These are phyloP conservation scores for Corbicula japonica DNA, from an alignment of 2,888 invertebrate genomes.

Conservation along the genomic window DNA sequence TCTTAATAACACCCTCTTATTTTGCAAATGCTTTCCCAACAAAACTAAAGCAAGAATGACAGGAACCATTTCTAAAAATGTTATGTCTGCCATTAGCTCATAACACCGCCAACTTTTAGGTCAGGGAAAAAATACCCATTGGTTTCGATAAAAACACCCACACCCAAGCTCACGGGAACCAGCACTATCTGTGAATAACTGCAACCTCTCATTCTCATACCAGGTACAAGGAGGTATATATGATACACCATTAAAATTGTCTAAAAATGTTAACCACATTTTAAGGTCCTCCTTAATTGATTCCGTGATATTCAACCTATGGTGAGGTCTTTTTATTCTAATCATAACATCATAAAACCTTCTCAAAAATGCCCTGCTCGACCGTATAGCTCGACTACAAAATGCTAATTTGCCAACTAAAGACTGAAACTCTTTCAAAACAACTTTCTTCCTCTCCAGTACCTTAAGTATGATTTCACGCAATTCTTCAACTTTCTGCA, in stretches of 20 bases:
- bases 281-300: constrained; percentile 6
- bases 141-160: constrained; percentile 2
- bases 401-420: constrained; percentile 23
- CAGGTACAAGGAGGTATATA: not conserved
- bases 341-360: constrained; percentile 29
- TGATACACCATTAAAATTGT: constrained; percentile 17
- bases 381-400: constrained; percentile 14
- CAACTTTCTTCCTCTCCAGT: not conserved
- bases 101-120: no score
- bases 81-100: not conserved
- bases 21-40: not conserved
- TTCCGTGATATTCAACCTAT: constrained; percentile 11
- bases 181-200: constrained; percentile 16
- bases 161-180: constrained; percentile 4
- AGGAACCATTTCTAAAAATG: constrained; percentile 16
- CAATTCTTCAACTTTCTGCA: constrained; percentile 14
- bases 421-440: constrained; percentile 5
- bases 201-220: not conserved
- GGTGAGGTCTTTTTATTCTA: constrained; percentile 16
- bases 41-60: not conserved
- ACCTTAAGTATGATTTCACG: not conserved
- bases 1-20: constrained; percentile 12
- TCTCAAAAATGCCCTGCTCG: constrained; percentile 37
- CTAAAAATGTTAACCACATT: constrained; percentile 30
- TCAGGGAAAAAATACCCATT: not conserved